Evolutionary conservation across 2,888 invertebrate species (phyloP), one percentile per base, ranked within the genome.

Genomic region (Orthonevra nobilis): DNA sequence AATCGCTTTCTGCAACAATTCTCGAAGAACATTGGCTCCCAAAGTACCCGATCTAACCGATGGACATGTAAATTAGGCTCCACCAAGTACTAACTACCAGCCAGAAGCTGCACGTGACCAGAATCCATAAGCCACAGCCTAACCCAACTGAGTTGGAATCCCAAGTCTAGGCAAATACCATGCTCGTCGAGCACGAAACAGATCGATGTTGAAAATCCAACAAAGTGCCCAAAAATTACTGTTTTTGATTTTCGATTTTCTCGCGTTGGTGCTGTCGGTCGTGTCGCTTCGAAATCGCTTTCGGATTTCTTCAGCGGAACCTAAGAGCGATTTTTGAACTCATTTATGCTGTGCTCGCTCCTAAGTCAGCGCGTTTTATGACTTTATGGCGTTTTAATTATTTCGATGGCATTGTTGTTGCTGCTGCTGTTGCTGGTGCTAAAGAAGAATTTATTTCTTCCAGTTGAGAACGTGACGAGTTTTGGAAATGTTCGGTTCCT

Each of bases 311-410:
- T 66, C 66, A 64, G 64, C 26, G 30, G 63, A 30, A 19, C 38
- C 50, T n/a, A n/a, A n/a, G 36, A 50, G 34, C 64, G 17, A 56
- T 46, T 36, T 34, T 23, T 6, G 17, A 9, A 38, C 7, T 1
- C 15, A 10, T 15, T 34, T 9, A 28, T 44, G 23, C 5, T n/a
- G 6, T 46, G 5, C 4, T 34, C 19, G 32, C 3, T 28, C 20
- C 36, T 20, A 6, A 30, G 12, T n/a, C 17, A 44, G 42, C n/a
- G 15, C 23, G 23, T 23, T 44, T 30, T 38, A 68, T 68, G 34
- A 7, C 64, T 72, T 75, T 75, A 75, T 64, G 30, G 64, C 9
- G 44, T 58, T 79, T 79, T 79, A 79, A 79, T 79, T 79, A 79
- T 79, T 79, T 79, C 56, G 20, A 58, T 72, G 64, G 48, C 75